phyloP scores from a whole-genome alignment of 2,113 vertebrate species.

The Grantiella picta region DNA sequence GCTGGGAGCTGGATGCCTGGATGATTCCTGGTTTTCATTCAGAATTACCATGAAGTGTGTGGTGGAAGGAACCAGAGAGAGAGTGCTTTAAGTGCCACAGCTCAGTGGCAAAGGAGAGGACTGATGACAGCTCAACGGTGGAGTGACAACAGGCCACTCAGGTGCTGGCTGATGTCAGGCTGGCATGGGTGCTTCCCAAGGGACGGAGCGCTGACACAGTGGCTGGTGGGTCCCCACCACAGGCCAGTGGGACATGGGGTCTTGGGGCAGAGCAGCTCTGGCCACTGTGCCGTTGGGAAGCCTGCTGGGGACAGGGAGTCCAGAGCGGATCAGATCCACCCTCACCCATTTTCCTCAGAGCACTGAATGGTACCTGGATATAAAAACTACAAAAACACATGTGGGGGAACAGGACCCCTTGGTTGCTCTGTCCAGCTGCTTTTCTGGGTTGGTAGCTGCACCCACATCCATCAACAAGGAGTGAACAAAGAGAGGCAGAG shows the following conservation, averaged over 20 bases:
- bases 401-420: neutral
- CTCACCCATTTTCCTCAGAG: neutral
- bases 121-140: neutral
- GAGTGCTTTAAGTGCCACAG: neutral
- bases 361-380: neutral
- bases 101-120: neutral
- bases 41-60: neutral
- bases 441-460: neutral
- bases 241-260: neutral
- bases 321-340: neutral
- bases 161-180: neutral
- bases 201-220: neutral
- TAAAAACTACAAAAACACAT: neutral
- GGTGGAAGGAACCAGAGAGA: neutral
- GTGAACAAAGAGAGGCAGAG: neutral
- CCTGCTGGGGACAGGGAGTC: neutral
- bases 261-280: conserved; percentile 3
- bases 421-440: neutral
- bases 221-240: neutral
- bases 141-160: neutral
- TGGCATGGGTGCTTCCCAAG: rapidly evolving
- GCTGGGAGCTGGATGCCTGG: conserved; percentile 37
- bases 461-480: neutral
- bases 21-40: neutral
- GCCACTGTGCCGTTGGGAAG: neutral